Evolutionary conservation across 2,113 vertebrate species (phyloP).

Genomic region (Ictalurus furcatus): DNA sequence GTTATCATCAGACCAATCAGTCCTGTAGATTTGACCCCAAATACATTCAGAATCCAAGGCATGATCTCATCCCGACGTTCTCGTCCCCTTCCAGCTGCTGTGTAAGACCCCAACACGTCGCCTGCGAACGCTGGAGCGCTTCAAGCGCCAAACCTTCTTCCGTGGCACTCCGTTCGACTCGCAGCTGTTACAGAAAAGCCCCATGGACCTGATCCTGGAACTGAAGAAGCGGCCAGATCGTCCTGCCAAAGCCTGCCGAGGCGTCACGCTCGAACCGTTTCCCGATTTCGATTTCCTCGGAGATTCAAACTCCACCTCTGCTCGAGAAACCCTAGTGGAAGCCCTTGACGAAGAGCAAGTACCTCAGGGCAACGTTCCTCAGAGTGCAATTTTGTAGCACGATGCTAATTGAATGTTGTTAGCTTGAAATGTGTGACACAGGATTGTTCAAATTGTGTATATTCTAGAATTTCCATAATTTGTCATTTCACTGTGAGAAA

Average conservation of each 20-base stretch:
- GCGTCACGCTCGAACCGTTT: constrained; percentile 71
- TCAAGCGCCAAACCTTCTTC: constrained; percentile 89
- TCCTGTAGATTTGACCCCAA: background rate
- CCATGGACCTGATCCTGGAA: constrained; percentile 78
- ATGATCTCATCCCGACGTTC: background rate
- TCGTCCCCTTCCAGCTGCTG: constrained; percentile 77
- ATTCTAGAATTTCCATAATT: background rate
- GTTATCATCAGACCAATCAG: background rate
- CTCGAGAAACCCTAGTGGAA: constrained; percentile 53
- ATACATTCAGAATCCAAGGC: background rate
- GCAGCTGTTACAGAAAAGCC: constrained; percentile 84
- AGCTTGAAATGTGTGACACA: background rate
- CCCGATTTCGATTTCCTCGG: constrained; percentile 78
- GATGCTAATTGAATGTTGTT: background rate
- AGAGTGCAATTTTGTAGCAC: constrained; percentile 56
- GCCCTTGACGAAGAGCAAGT: constrained; percentile 32
- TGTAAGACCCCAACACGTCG: constrained; percentile 82
- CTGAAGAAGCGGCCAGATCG: constrained; percentile 68
- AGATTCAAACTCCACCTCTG: constrained; percentile 54
- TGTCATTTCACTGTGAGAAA: background rate
- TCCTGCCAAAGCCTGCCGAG: constrained; percentile 69
- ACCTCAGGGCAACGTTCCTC: constrained; percentile 57
- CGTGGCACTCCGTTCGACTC: constrained; percentile 84
- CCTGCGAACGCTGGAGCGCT: constrained; percentile 85
- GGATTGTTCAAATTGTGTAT: background rate